phyloP scores from a whole-genome alignment of 2,797 vertebrate genomes.

The Gambelia wislizenii region DNA sequence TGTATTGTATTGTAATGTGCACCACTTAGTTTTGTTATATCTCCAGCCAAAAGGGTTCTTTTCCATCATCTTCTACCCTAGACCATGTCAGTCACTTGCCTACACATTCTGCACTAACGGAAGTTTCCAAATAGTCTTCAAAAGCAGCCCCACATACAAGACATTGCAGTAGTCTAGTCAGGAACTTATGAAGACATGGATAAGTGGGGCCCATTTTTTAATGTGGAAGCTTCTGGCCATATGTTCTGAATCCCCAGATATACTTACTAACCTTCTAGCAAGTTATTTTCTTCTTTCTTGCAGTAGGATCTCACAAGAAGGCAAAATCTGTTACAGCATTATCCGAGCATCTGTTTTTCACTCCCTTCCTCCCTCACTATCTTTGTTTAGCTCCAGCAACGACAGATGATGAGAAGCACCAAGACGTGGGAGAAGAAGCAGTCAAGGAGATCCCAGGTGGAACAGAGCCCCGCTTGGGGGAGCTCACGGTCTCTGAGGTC shows the following conservation, averaged over 20 bases:
- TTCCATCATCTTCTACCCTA: no score
- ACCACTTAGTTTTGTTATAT: no score
- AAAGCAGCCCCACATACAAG: neutral
- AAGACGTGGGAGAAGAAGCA: neutral
- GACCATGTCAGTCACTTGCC: neutral
- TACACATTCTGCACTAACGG: neutral
- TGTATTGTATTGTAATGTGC: no score
- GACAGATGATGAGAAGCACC: neutral
- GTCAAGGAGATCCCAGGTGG: conserved; percentile 14
- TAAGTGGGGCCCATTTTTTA: neutral
- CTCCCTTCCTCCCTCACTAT: neutral
- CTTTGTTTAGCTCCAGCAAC: neutral
- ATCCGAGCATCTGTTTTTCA: neutral
- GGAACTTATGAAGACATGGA: neutral
- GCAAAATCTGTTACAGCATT: neutral
- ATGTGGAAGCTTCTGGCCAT: neutral
- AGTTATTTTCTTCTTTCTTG: neutral
- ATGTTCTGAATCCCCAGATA: neutral
- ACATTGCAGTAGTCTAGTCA: neutral
- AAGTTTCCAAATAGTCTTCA: neutral
- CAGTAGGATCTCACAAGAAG: neutral
- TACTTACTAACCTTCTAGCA: neutral
- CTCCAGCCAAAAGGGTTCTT: neutral
- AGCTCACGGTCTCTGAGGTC: conserved; percentile 19
- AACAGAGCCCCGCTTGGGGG: conserved; percentile 24